phyloP scores from a whole-genome alignment of 2,113 vertebrate species.

The Muntiacus muntjak region DNA sequence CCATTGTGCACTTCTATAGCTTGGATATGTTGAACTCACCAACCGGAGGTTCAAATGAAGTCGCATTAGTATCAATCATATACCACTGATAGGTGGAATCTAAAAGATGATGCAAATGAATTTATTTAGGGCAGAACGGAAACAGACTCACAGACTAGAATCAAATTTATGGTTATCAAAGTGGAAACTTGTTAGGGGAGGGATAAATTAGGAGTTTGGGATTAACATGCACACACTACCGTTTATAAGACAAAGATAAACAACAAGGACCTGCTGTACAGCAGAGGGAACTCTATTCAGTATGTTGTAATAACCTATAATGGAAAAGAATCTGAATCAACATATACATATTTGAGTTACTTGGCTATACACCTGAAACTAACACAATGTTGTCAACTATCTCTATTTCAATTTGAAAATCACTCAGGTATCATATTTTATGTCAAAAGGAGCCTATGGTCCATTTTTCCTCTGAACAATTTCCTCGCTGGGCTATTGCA shows the following conservation, averaged over 20 bases:
- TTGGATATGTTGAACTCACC: neutral
- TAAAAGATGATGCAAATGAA: neutral
- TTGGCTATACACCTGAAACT: neutral
- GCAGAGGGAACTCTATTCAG: neutral
- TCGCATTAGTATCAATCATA: neutral
- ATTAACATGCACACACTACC: neutral
- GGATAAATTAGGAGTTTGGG: neutral
- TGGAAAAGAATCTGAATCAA: neutral
- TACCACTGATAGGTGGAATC: neutral
- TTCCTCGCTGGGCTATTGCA: neutral
- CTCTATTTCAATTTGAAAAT: neutral
- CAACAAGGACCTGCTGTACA: neutral
- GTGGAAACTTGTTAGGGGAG: neutral
- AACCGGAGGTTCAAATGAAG: neutral
- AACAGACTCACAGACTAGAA: neutral
- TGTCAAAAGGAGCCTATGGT: neutral
- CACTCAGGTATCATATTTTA: neutral
- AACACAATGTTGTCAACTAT: neutral
- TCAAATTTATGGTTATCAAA: neutral
- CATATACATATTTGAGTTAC: neutral
- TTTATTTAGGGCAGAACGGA: neutral
- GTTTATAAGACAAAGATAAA: neutral
- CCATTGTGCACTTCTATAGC: neutral
- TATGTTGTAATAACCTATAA: neutral
- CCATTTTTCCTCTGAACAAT: neutral